phyloP scores from a whole-genome alignment of 2,797 vertebrate species.

The Falco berigora region DNA sequence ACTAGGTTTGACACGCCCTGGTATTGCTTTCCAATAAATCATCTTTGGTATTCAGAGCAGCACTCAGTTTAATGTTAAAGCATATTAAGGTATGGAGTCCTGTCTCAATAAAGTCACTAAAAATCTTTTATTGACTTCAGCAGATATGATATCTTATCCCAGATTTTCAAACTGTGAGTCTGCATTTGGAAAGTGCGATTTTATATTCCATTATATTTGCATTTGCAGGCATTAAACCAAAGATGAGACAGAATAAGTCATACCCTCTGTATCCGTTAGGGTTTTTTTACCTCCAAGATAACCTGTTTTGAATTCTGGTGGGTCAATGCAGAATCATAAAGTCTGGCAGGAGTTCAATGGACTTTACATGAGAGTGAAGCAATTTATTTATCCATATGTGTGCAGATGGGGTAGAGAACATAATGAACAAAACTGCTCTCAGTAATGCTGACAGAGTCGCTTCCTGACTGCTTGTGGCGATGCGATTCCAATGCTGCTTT shows the following conservation, averaged over 20 bases:
- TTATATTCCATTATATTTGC: background rate
- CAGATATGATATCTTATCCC: background rate
- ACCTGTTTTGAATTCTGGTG: slow-evolving; percentile 7
- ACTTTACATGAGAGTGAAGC: background rate
- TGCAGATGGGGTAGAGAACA: slow-evolving; percentile 25
- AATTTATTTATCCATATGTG: slow-evolving; percentile 18
- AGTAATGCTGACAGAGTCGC: background rate
- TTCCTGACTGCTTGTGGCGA: background rate
- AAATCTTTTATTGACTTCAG: background rate
- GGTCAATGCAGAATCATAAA: slow-evolving; percentile 16
- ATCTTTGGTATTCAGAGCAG: background rate
- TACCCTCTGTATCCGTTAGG: background rate
- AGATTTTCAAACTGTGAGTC: background rate
- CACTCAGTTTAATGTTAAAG: background rate
- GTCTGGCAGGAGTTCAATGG: slow-evolving; percentile 5
- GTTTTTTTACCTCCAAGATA: background rate
- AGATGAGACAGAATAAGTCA: background rate
- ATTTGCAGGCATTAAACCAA: slow-evolving; percentile 9
- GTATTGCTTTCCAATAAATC: slow-evolving; percentile 47
- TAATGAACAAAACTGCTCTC: background rate
- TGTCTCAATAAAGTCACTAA: background rate
- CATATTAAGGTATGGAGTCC: background rate
- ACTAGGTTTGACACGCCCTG: background rate
- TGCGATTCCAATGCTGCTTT: background rate
- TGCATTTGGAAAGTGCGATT: background rate